Percentiles rank a stretch among this genome's conserved stretches.
Conservation (phyloP, 2,113 vertebrate species). For the Arizona elegans region DNA sequence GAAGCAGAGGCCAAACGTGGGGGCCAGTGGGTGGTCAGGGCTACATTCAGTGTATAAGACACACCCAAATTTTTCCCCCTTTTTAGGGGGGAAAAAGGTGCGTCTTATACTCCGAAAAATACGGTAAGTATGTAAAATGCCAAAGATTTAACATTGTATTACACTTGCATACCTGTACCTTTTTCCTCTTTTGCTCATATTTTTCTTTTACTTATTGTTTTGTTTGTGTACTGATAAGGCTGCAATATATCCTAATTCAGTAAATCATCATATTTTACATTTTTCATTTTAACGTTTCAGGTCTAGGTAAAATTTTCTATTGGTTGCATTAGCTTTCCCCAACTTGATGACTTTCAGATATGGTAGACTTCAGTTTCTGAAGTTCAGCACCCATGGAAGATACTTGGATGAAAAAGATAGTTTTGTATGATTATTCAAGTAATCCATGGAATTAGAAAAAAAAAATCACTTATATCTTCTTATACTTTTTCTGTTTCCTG, state of each 20-base stretch:
- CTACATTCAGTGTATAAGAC: too few relatives aligned
- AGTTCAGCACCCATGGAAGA: neutral
- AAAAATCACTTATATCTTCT: neutral
- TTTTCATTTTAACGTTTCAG: neutral
- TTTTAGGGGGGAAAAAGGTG: too few relatives aligned
- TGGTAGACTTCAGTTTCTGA: neutral
- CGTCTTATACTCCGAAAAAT: too few relatives aligned
- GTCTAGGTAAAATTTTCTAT: neutral
- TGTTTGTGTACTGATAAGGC: too few relatives aligned
- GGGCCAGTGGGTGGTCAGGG: too few relatives aligned
- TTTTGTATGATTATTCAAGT: neutral
- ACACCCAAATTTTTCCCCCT: too few relatives aligned
- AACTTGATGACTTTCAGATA: neutral
- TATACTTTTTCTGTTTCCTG: neutral
- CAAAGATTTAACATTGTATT: neutral
- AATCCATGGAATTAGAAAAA: too few relatives aligned
- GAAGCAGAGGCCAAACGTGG: too few relatives aligned
- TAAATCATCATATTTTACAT: neutral
- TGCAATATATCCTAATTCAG: neutral
- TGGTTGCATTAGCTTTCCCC: neutral
- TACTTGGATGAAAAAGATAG: neutral
- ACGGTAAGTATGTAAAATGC: neutral
- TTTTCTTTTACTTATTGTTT: too few relatives aligned
- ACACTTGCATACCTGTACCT: too few relatives aligned
- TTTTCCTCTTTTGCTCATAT: too few relatives aligned